Percentiles rank a stretch among this genome's conserved stretches.
Conservation (phyloP, 2,113 vertebrate genomes). For the Ctenodactylus gundi region DNA sequence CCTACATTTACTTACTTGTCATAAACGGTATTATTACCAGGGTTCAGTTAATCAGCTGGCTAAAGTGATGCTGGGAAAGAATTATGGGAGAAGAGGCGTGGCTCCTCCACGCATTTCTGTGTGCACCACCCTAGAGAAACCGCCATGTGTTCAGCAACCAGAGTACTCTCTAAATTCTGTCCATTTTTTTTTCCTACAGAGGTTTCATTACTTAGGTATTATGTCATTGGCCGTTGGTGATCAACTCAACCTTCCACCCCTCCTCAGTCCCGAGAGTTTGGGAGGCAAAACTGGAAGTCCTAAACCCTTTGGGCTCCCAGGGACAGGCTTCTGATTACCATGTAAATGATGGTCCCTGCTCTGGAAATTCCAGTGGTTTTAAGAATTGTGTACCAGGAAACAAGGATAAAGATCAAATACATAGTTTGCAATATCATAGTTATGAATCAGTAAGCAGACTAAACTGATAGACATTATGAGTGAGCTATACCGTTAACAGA, state of each 20-base stretch:
- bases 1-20: not conserved
- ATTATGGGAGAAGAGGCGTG: not conserved
- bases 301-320: not conserved
- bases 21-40: not conserved
- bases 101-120: no score
- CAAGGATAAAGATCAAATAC: not conserved
- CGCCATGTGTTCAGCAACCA: not conserved
- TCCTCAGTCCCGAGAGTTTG: not conserved
- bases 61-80: not conserved
- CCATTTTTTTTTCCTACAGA: not conserved
- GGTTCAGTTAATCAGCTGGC: not conserved
- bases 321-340: not conserved
- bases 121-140: not conserved
- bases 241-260: not conserved
- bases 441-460: not conserved
- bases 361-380: not conserved
- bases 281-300: not conserved
- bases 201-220: not conserved
- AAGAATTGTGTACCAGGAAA: not conserved
- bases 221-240: not conserved
- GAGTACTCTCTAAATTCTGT: not conserved
- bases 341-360: not conserved
- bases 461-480: not conserved
- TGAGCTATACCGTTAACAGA: not conserved
- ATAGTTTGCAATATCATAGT: not conserved